Base-by-base conservation (phyloP, 2,113 vertebrate species). In the Hippocampus zosterae region DNA sequence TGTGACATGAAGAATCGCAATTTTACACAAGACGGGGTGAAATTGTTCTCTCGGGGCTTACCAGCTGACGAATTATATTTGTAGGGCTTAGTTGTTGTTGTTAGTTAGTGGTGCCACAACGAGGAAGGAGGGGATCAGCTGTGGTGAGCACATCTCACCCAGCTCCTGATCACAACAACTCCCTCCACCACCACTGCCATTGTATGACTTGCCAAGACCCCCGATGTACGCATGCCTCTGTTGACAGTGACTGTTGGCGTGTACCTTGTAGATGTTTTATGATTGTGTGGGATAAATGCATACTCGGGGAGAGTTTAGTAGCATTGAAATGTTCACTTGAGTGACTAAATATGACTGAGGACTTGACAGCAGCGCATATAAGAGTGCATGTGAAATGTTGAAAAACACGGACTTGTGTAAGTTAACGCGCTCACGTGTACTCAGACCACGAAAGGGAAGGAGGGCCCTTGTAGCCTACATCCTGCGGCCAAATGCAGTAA, bases 71-170 rank as follows among this genome's bases (percentile, higher is more conserved):
- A 8, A 66, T 69, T 80, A 74, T 74, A 68, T 84, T 82, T 69
- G 74, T 81, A 44, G 71, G 60, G 71, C n/a, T 74, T 64, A 55
- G 59, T 55, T 61, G 50, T n/a, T n/a, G n/a, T n/a, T n/a, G n/a
- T n/a, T n/a, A n/a, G n/a, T n/a, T n/a, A n/a, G n/a, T 80, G 61
- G 67, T 85, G 81, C 84, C 81, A 78, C 73, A 77, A 84, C 71
- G 72, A 65, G 87, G 68, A 70, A 63, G 70, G n/a, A 48, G 77
- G 71, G 80, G 87, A 73, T 89, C 84, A 75, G 87, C 82, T 15
- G 19, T 69, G 71, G 74, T 79, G 76, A 53, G 48, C 18, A 52
- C 65, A 65, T 10, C 42, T 27, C 2, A 48, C 41, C 21, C 21
- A 8, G 19, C 21, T n/a, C 9, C 8, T 42, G 19, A 21, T 42